Percentiles rank a stretch among this genome's conserved stretches.
These are phyloP conservation scores for Drosophila lutescens DNA, from an alignment of 2,888 invertebrate genomes.

Conservation along the genomic window DNA sequence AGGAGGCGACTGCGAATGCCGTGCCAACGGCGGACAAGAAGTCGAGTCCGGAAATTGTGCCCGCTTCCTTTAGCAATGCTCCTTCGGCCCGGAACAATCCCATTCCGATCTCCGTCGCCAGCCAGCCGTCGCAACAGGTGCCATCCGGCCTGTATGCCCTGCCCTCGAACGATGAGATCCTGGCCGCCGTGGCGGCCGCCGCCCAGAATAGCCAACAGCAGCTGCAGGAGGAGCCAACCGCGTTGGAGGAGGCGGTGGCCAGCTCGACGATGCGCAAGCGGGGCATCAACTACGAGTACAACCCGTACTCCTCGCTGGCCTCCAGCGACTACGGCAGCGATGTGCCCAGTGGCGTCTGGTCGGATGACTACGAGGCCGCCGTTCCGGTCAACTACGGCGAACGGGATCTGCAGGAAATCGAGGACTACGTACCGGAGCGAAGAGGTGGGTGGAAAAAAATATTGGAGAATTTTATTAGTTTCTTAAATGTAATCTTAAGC, in stretches of 20 bases:
- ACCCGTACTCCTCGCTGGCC: conserved; percentile 55
- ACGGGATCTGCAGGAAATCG: conserved; percentile 81
- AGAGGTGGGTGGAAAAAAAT: conserved; percentile 54
- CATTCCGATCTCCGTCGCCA: conserved; percentile 25
- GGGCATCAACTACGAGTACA: conserved; percentile 80
- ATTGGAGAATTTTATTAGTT: no score
- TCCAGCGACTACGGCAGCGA: conserved; percentile 58
- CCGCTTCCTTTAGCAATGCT: conserved; percentile 77
- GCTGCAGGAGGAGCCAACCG: conserved; percentile 63
- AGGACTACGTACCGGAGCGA: conserved; percentile 81
- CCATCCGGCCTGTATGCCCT: conserved; percentile 60
- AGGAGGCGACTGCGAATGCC: conserved; percentile 46
- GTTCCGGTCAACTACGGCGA: conserved; percentile 65
- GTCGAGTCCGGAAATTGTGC: conserved; percentile 82
- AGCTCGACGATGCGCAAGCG: conserved; percentile 81
- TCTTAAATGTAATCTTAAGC: no score
- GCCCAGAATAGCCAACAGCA: conserved; percentile 72
- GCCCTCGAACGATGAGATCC: conserved; percentile 76
- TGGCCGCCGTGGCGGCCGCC: conserved; percentile 81
- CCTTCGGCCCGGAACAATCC: conserved; percentile 57
- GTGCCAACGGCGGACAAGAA: conserved; percentile 75
- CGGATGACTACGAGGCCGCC: conserved; percentile 82
- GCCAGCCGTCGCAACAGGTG: conserved; percentile 29
- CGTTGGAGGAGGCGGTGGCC: conserved; percentile 60
- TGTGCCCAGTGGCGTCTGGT: conserved; percentile 81